Percentiles rank a stretch among this genome's conserved stretches.
These are phyloP conservation scores for Xiphophorus hellerii DNA, from an alignment of 2,113 vertebrate species.

Conservation along the genomic window DNA sequence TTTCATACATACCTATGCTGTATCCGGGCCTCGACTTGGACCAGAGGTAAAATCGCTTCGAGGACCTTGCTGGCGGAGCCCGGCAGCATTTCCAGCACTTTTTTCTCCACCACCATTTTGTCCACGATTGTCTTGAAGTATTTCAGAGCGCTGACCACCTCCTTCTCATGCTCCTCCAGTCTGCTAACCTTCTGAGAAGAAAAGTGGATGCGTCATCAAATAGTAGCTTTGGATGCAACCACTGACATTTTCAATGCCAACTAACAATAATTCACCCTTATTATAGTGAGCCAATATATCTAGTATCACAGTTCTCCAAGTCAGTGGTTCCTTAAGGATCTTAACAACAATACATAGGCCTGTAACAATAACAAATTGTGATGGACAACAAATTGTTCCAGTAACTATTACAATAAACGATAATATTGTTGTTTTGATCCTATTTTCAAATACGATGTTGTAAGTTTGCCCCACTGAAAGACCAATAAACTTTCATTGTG, in stretches of 20 bases:
- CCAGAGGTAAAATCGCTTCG: slow-evolving; percentile 94
- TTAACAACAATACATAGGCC: no score
- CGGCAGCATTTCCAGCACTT: slow-evolving; percentile 96
- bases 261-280: background rate
- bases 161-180: slow-evolving; percentile 96
- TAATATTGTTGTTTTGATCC: no score
- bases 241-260: background rate
- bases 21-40: slow-evolving; percentile 88
- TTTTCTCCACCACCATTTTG: slow-evolving; percentile 97
- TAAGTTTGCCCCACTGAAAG: no score
- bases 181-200: slow-evolving; percentile 87
- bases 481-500: no score
- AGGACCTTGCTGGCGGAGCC: slow-evolving; percentile 97
- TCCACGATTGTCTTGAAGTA: slow-evolving; percentile 99
- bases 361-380: no score
- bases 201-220: background rate
- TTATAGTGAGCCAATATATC: no score
- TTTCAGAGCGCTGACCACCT: slow-evolving; percentile 94
- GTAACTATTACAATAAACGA: no score
- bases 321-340: background rate
- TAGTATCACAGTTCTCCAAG: slow-evolving; percentile 6
- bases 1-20: slow-evolving; percentile 87
- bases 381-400: no score
- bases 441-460: no score
- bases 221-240: background rate